phyloP scores from a whole-genome alignment of 2,113 vertebrate genomes.

The Mirza zaza region DNA sequence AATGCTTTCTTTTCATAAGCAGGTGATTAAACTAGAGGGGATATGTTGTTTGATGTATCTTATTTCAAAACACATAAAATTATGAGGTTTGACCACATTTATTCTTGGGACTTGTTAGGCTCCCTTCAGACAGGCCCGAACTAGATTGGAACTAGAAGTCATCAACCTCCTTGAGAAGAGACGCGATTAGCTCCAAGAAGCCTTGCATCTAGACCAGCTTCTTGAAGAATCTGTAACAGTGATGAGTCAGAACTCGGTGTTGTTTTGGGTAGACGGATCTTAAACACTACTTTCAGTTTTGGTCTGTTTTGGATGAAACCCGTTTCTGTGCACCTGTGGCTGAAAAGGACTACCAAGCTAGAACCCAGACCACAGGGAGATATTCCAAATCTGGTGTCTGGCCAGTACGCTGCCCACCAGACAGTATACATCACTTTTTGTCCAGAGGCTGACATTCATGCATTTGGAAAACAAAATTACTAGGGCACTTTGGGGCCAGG shows the following conservation, averaged over 20 bases:
- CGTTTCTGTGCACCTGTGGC: too few relatives aligned
- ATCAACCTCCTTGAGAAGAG: not conserved
- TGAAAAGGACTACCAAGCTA: not conserved
- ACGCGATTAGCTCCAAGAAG: not conserved
- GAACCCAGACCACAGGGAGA: not conserved
- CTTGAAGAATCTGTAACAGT: not conserved
- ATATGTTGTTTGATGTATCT: not conserved
- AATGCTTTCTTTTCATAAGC: not conserved
- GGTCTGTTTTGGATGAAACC: not conserved
- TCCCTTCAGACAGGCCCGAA: not conserved
- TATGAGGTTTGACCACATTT: not conserved
- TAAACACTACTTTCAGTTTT: not conserved
- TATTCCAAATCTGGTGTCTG: not conserved
- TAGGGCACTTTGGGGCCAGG: constrained; percentile 39
- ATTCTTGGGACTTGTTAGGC: not conserved
- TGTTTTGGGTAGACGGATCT: not conserved
- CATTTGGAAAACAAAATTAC: constrained; percentile 53
- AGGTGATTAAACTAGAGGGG: not conserved
- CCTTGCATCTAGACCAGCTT: not conserved
- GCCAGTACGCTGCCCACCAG: not conserved
- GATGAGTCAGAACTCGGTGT: not conserved
- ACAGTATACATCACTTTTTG: constrained; percentile 27
- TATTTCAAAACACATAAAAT: not conserved
- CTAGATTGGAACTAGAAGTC: not conserved
- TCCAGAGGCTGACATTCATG: not conserved